Evolutionary conservation across 2,888 invertebrate species (phyloP), one percentile per base, ranked within the genome.

Genomic region (Cacoxenus indagator): DNA sequence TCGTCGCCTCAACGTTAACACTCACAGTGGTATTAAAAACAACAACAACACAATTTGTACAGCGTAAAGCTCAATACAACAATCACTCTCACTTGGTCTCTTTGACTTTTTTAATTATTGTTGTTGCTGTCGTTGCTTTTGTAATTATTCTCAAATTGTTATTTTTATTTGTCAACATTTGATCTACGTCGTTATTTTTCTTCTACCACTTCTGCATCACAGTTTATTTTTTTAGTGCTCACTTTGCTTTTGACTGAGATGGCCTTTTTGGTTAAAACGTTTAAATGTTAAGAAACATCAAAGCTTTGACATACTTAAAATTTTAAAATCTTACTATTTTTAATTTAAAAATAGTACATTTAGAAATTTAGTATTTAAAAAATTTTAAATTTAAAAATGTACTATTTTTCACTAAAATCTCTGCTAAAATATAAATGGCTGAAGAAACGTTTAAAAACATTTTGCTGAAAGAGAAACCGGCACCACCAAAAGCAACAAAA

Each of bases 401-500:
- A n/a, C n/a, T n/a, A n/a, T 37, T 37, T 37, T 37, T 4, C 37
- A 2, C 37, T 2, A 37, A 37, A 37, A 37, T 8, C 31, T 4
- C 2, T 11, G 14, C 8, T 11, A n/a, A 37, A 37, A 37, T 11
- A 5, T 4, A 37, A 37, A 37, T 11, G 14, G 14, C 14, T 37
- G 14, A 37, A 1, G 37, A 37, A 14, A 11, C 14, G 37, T 37
- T 37, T 37, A 8, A 37, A 37, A 37, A 37, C 37, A 14, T 37
- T 2, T 37, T 37, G 5, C 37, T 51, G 22, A 45, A 65, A 59
- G 43, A 55, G 11, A 59, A 67, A 59, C 61, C 61, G 31, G 37
- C 67, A 62, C 19, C 57, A 68, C 19, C 48, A 24, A 48, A 11
- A 45, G 22, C 59, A 22, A 37, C 43, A 55, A 64, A 64, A 64